Conservation (phyloP, 2,797 vertebrate species). For the Epinephelus awoara region DNA sequence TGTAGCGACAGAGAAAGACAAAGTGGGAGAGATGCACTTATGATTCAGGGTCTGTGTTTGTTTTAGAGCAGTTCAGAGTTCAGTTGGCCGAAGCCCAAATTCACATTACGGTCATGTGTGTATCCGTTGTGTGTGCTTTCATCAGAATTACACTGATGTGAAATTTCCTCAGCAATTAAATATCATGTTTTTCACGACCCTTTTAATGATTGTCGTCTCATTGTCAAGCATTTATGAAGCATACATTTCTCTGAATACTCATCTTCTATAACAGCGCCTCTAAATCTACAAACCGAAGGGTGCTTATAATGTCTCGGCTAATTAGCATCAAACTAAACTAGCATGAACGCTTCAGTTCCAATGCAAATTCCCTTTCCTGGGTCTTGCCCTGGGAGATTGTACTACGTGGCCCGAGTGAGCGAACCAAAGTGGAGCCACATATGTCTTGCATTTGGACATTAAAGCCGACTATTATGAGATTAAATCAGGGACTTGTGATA, state of each 20-base stretch:
- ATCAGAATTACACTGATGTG: conserved; percentile 1
- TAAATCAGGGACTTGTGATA: conserved; percentile 87
- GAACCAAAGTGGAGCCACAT: conserved; percentile 78
- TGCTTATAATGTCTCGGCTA: conserved; percentile 73
- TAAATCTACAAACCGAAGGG: conserved; percentile 66
- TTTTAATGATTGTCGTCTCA: conserved; percentile 27
- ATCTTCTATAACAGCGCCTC: conserved; percentile 49
- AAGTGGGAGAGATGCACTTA: conserved; percentile 33
- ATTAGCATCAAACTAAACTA: conserved; percentile 80
- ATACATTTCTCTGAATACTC: conserved; percentile 48
- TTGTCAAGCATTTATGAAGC: conserved; percentile 33
- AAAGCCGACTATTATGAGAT: conserved; percentile 86
- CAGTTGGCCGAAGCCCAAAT: conserved; percentile 37
- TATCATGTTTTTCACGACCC: conserved; percentile 29
- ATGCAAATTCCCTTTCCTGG: conserved; percentile 73
- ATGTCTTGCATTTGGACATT: conserved; percentile 87
- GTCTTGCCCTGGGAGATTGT: conserved; percentile 71
- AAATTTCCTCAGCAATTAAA: conserved; percentile 29
- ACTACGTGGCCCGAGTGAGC: conserved; percentile 69
- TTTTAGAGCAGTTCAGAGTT: conserved; percentile 32
- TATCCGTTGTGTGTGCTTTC: conserved; percentile 27
- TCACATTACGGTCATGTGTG: conserved; percentile 29
- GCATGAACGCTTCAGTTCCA: conserved; percentile 72
- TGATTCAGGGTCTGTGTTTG: conserved; percentile 45
- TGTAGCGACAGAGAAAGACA: conserved; percentile 20